Conservation (phyloP, 1,140 invertebrate species). For the Aphaenogaster floridana region DNA sequence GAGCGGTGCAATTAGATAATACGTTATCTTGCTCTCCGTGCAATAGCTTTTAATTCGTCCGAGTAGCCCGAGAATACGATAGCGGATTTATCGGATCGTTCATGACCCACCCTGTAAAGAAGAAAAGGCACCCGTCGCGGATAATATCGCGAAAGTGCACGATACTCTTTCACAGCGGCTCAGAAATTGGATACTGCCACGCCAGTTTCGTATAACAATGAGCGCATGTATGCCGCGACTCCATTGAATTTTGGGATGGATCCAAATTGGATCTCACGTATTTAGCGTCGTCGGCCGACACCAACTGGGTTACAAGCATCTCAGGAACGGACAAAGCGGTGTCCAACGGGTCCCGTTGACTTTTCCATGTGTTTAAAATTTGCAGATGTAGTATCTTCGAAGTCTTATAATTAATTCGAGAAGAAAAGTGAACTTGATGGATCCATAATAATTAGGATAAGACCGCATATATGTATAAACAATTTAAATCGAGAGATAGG, state of each 20-base stretch:
- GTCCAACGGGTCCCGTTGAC: neutral
- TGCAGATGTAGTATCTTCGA: neutral
- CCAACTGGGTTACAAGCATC: neutral
- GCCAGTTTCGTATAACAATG: neutral
- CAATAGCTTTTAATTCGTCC: conserved; percentile 55
- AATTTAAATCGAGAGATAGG: too few species aligned
- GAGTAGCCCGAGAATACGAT: conserved; percentile 25
- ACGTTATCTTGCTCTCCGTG: conserved; percentile 20
- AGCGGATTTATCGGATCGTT: conserved; percentile 49
- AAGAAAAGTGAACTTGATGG: neutral
- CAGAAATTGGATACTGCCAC: conserved; percentile 66
- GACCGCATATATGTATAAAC: too few species aligned
- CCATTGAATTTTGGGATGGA: conserved; percentile 70
- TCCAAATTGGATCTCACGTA: conserved; percentile 75
- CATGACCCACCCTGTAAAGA: neutral
- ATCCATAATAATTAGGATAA: neutral
- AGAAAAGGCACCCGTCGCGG: conserved; percentile 2
- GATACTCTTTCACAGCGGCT: conserved; percentile 28
- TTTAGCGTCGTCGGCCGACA: conserved; percentile 62
- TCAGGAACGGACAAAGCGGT: conserved; percentile 1
- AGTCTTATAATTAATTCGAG: neutral
- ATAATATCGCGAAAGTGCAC: conserved; percentile 60
- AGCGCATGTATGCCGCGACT: conserved; percentile 32
- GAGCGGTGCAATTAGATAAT: conserved; percentile 53
- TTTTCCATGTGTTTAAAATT: neutral